Conservation (phyloP, 2,888 invertebrate genomes). For the Caradrina kadenii region DNA sequence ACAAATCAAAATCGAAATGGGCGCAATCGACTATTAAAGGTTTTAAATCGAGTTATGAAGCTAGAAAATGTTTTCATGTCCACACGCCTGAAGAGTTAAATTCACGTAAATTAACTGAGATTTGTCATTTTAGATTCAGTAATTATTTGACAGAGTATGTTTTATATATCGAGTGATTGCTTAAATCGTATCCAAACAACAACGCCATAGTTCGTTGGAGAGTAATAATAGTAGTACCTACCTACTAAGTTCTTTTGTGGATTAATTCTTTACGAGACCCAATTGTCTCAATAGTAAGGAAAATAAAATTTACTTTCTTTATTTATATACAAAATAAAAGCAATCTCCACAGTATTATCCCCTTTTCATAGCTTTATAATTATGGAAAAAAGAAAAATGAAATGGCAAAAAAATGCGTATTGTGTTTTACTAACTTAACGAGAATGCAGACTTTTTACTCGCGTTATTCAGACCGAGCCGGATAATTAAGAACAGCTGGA, state of each 20-base stretch:
- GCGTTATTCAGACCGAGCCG: constrained; percentile 24
- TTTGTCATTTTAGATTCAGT: too few species aligned
- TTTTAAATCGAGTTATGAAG: neutral
- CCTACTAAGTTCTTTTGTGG: neutral
- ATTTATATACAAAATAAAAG: neutral
- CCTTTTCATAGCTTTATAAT: constrained; percentile 1
- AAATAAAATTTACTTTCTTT: neutral
- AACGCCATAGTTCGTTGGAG: too few species aligned
- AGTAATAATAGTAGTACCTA: too few species aligned
- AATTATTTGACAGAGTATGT: too few species aligned
- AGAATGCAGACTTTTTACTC: constrained; percentile 16
- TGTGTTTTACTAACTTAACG: constrained; percentile 23
- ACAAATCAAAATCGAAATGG: neutral
- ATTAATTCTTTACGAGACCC: neutral
- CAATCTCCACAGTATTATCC: constrained; percentile 12
- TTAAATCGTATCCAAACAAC: too few species aligned
- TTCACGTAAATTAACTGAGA: too few species aligned
- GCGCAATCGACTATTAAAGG: neutral
- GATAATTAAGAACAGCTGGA: constrained; percentile 48
- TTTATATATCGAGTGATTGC: too few species aligned
- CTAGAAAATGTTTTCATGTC: neutral
- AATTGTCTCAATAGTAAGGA: neutral
- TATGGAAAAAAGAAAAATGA: neutral
- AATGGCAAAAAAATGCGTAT: constrained; percentile 3
- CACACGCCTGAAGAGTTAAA: neutral